Evolutionary conservation across 2,113 vertebrate genomes (phyloP).

Genomic region (Datnioides undecimradiatus): DNA sequence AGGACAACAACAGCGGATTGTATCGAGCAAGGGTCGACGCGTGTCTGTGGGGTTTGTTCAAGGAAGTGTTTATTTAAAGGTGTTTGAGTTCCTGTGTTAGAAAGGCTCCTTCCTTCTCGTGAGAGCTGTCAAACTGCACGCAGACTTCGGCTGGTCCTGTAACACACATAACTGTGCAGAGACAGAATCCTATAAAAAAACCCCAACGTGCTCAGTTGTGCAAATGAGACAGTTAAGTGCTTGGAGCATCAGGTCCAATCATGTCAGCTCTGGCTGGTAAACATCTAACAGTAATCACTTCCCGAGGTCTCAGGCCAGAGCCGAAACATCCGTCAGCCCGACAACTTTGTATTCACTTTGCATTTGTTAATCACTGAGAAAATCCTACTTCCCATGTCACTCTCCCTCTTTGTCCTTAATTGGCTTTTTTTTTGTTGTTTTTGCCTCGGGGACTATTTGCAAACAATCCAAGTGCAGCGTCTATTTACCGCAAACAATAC

Average conservation of each 20-base stretch:
- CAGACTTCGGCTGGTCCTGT: not conserved
- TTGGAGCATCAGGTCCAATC: constrained; percentile 26
- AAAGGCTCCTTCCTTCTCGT: too few relatives aligned
- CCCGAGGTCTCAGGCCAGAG: constrained; percentile 39
- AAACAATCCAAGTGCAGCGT: constrained; percentile 83
- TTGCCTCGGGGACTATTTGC: constrained; percentile 80
- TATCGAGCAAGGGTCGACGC: too few relatives aligned
- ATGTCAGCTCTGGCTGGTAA: constrained; percentile 43
- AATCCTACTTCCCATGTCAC: constrained; percentile 67
- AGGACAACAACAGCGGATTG: not conserved
- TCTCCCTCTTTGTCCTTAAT: constrained; percentile 77
- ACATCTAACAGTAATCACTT: constrained; percentile 48
- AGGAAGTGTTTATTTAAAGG: too few relatives aligned
- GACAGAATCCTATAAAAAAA: constrained; percentile 8
- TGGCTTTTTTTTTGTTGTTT: constrained; percentile 73
- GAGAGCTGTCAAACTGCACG: not conserved
- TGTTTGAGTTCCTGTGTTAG: too few relatives aligned
- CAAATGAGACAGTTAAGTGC: constrained; percentile 26
- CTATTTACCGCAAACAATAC: constrained; percentile 88
- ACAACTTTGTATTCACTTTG: constrained; percentile 72
- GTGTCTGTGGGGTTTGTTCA: too few relatives aligned
- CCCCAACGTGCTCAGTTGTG: constrained; percentile 14
- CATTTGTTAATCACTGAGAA: constrained; percentile 72
- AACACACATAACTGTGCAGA: not conserved
- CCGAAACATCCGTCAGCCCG: constrained; percentile 46